Percentiles rank a stretch among this genome's conserved stretches.
These are phyloP conservation scores for Babylonia areolata DNA, from an alignment of 1,140 invertebrate genomes.

Conservation along the genomic window DNA sequence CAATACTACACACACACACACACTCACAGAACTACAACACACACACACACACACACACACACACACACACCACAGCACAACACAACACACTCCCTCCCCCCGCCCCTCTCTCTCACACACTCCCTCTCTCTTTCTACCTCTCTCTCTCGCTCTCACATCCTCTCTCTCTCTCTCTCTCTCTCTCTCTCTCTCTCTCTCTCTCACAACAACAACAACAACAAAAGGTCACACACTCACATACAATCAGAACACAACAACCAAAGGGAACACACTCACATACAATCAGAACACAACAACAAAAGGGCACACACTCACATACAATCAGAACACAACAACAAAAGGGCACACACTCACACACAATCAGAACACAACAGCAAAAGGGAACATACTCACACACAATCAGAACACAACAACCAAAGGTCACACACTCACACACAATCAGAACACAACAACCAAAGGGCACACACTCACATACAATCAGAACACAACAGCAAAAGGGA, in stretches of 20 bases:
- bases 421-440: neutral
- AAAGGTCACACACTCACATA: too few species aligned
- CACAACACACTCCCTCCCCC: conserved; percentile 5
- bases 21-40: neutral
- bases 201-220: neutral
- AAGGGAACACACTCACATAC: neutral
- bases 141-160: neutral
- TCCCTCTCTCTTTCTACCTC: neutral
- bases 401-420: too few species aligned
- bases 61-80: conserved; percentile 13
- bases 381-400: neutral
- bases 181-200: neutral
- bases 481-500: neutral
- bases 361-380: neutral
- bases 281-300: too few species aligned
- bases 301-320: neutral
- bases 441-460: neutral
- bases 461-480: too few species aligned
- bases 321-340: neutral
- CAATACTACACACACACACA: too few species aligned
- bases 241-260: neutral
- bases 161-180: neutral
- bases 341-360: too few species aligned
- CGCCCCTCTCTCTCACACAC: neutral
- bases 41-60: too few species aligned